phyloP scores from a whole-genome alignment of 2,797 vertebrate species.

The Natrix natrix region DNA sequence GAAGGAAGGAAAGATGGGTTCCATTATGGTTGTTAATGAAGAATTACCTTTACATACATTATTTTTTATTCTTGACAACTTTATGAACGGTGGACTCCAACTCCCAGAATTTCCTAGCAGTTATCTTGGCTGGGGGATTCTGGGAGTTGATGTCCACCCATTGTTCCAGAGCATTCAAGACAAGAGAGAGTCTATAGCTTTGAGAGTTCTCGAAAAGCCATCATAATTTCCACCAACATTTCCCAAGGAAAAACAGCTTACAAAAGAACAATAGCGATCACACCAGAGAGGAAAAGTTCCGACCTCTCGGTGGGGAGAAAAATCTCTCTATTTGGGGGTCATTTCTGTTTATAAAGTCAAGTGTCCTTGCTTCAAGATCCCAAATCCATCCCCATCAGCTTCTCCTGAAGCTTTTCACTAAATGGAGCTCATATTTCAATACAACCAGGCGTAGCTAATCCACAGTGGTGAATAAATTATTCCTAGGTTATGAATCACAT shows the following conservation, averaged over 20 bases:
- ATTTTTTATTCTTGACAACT: neutral
- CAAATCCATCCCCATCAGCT: neutral
- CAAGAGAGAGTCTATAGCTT: too few relatives aligned
- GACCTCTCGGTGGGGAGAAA: neutral
- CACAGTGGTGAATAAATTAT: neutral
- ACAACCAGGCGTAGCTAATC: neutral
- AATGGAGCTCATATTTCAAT: neutral
- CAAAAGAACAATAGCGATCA: neutral
- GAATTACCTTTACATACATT: neutral
- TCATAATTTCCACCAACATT: neutral
- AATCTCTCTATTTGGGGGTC: neutral
- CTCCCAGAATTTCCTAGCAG: neutral
- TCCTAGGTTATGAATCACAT: neutral
- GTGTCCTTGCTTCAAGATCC: slow-evolving; percentile 39
- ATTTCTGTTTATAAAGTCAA: slow-evolving; percentile 5
- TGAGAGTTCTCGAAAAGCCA: neutral
- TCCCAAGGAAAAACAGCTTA: neutral
- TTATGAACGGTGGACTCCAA: neutral
- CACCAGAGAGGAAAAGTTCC: slow-evolving; percentile 4
- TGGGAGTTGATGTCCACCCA: neutral
- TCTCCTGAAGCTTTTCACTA: neutral
- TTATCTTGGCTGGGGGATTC: neutral
- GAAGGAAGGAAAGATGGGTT: neutral
- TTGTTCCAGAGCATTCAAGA: neutral
- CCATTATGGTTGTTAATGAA: neutral